These are phyloP conservation scores for Netelia virgata DNA, from an alignment of 2,888 invertebrate species.

Conservation along the genomic window DNA sequence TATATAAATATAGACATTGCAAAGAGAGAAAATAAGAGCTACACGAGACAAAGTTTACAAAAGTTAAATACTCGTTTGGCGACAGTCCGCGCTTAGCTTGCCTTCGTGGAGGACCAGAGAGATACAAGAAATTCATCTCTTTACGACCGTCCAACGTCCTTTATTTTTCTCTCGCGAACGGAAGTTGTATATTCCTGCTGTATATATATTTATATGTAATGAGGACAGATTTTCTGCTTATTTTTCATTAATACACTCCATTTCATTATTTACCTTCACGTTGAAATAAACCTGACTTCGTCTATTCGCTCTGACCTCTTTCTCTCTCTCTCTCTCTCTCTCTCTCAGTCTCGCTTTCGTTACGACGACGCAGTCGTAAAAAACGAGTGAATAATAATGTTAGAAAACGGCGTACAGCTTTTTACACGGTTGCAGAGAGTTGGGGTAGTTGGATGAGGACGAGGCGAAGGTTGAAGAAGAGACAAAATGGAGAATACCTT, in stretches of 20 bases:
- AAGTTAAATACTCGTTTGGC: constrained; percentile 64
- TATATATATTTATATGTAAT: background rate
- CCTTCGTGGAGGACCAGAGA: constrained; percentile 1
- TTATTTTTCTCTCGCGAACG: background rate
- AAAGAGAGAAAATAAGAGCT: background rate
- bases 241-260: background rate
- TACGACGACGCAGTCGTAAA: background rate
- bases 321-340: no score
- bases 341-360: no score
- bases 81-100: background rate
- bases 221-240: background rate
- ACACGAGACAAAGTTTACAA: constrained; percentile 55
- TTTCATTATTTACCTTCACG: background rate
- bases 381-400: background rate
- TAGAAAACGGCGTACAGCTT: background rate
- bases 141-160: background rate
- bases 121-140: constrained; percentile 40
- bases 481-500: background rate
- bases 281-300: background rate
- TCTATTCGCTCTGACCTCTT: background rate
- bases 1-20: no score
- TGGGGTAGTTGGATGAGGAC: no score
- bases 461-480: background rate
- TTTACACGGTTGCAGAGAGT: background rate
- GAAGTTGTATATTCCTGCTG: constrained; percentile 1